Base-by-base conservation (phyloP, 1,140 invertebrate species). In the Myzus persicae region DNA sequence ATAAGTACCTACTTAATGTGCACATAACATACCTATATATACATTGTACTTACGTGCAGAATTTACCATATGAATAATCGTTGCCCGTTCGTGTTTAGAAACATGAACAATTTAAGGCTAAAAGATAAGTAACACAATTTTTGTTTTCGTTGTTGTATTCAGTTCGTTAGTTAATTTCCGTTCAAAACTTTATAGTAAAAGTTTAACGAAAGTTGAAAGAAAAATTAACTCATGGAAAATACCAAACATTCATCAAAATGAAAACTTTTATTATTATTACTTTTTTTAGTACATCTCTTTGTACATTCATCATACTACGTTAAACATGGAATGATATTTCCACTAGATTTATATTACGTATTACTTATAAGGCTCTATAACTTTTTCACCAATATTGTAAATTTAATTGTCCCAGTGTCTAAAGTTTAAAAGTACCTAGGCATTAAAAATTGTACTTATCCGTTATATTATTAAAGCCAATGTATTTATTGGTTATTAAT, bases 201-300 rank as follows among this genome's bases (percentile, higher is more conserved):
- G 46, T 90, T 59, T 54, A 24, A 40, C 24, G 88, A 59, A 59
- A 90, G 48, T 90, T 40, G 48, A 40, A 42, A 90, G 48, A 90
- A 59, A 59, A 90, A 42, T 90, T 59, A 42, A 90, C 88, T 90
- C 48, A 18, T 51, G 9, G 18, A 40, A 90, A 59, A 40, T 40
- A 59, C 51, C 48, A 40, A 54, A 54, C 88, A 54, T 90, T 90
- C 36, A 54, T 90, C 88, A 90, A 90, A 90, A 54, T 46, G 36
- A 40, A 90, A 90, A 90, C 88, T 90, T 90, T 90, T 90, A 54
- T 89, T 90, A 90, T 90, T 31, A 40, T 90, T 54, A 20, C 8
- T 26, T 48, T 90, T 88, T 54, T 38, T 26, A 40, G 9, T 54
- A 40, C 36, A 40, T 40, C 7, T 48, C 38, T 88, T 7, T 31